phyloP scores from a whole-genome alignment of 2,797 vertebrate species.

The Amblyopsis hoosieri region DNA sequence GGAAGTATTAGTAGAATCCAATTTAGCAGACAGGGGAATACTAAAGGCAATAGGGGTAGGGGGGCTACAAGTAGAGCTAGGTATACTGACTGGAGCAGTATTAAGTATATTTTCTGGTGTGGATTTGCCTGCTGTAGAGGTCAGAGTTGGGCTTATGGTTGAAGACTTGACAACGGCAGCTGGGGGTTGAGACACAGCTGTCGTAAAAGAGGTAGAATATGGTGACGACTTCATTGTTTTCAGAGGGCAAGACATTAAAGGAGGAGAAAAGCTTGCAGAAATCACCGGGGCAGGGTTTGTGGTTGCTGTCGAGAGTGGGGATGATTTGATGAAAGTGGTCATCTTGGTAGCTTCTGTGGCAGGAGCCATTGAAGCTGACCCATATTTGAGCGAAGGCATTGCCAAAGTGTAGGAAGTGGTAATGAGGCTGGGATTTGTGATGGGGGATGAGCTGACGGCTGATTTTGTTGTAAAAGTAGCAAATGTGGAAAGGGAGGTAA shows the following conservation, averaged over 20 bases:
- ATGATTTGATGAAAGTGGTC: conserved; percentile 33
- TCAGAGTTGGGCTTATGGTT: conserved; percentile 37
- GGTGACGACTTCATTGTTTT: conserved; percentile 35
- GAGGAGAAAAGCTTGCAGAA: conserved; percentile 31
- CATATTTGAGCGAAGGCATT: conserved; percentile 44
- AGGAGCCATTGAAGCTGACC: conserved; percentile 11
- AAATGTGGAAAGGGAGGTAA: conserved; percentile 11
- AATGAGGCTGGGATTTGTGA: conserved; percentile 38
- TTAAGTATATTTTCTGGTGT: conserved; percentile 44
- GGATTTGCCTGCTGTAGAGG: conserved; percentile 36
- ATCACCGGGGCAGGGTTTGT: conserved; percentile 40
- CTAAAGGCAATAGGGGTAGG: conserved; percentile 26
- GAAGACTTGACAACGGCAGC: conserved; percentile 40
- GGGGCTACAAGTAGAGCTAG: conserved; percentile 27
- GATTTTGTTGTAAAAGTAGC: conserved; percentile 24
- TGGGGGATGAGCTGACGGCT: conserved; percentile 26
- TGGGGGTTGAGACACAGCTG: conserved; percentile 31
- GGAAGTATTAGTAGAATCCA: conserved; percentile 32
- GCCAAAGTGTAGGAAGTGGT: conserved; percentile 51
- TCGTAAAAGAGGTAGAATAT: conserved; percentile 26
- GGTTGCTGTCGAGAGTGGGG: conserved; percentile 18
- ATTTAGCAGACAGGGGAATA: conserved; percentile 37
- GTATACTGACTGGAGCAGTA: conserved; percentile 46
- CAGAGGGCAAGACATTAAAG: conserved; percentile 34
- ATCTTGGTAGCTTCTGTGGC: conserved; percentile 12